Evolutionary conservation across 2,888 invertebrate species (phyloP).

Genomic region (Cinara cedri): DNA sequence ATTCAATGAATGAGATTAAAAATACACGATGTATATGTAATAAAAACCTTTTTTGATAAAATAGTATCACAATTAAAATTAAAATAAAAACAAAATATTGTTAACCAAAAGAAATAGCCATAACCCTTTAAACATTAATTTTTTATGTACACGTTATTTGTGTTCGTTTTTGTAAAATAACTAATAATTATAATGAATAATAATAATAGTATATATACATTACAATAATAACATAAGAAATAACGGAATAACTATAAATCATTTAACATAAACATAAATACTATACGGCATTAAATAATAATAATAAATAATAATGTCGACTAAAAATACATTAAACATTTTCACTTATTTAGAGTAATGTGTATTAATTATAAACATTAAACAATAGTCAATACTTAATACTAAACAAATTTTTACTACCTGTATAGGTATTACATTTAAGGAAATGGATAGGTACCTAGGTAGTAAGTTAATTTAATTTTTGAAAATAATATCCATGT

Average conservation of each 20-base stretch:
- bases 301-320: constrained; percentile 26
- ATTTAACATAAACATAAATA: constrained; percentile 50
- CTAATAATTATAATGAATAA: constrained; percentile 21
- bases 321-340: constrained; percentile 17
- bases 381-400: too few relatives aligned
- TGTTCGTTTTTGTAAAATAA: constrained; percentile 17
- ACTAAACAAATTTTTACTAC: too few relatives aligned
- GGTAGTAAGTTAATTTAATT: too few relatives aligned
- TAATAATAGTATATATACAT: constrained; percentile 3
- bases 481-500: too few relatives aligned
- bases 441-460: too few relatives aligned
- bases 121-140: constrained; percentile 43
- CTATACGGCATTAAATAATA: constrained; percentile 33
- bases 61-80: constrained; percentile 55
- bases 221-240: constrained; percentile 39
- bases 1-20: constrained; percentile 16
- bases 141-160: constrained; percentile 8
- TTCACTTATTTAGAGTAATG: constrained; percentile 1
- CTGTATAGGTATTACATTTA: too few relatives aligned
- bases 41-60: constrained; percentile 55
- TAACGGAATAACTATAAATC: constrained; percentile 45
- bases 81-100: constrained; percentile 49
- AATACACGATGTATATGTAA: constrained; percentile 1
- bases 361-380: not conserved
- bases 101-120: constrained; percentile 55